These are phyloP conservation scores for Anoplopoma fimbria DNA, from an alignment of 2,113 vertebrate species.

Conservation along the genomic window DNA sequence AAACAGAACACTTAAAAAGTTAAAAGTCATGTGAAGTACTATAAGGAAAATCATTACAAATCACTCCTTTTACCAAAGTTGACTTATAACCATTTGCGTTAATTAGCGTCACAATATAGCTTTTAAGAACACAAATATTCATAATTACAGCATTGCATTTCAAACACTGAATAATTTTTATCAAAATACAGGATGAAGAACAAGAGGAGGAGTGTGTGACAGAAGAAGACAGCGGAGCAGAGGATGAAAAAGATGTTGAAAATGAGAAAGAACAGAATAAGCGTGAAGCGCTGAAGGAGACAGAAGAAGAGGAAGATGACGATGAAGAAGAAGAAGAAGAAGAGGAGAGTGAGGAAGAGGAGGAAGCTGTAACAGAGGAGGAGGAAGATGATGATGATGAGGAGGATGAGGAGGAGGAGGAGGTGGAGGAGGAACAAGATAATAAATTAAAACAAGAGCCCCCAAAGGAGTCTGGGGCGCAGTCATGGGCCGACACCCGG, in stretches of 20 bases:
- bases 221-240: slow-evolving; percentile 87
- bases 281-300: slow-evolving; percentile 60
- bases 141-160: not conserved
- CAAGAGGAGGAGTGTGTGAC: slow-evolving; percentile 87
- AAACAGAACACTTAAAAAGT: not conserved
- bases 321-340: slow-evolving; percentile 72
- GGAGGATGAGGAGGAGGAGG: slow-evolving; percentile 76
- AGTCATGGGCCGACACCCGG: slow-evolving; percentile 52
- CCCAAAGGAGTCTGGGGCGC: slow-evolving; percentile 65
- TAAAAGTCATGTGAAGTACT: not conserved
- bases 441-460: slow-evolving; percentile 76
- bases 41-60: not conserved
- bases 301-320: slow-evolving; percentile 72
- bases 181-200: slow-evolving; percentile 82
- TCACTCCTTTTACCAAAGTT: not conserved
- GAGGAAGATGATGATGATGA: slow-evolving; percentile 65
- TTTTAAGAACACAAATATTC: not conserved
- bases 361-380: slow-evolving; percentile 76
- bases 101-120: not conserved
- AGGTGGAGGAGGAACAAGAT: slow-evolving; percentile 80
- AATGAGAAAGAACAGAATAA: slow-evolving; percentile 82
- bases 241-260: slow-evolving; percentile 84
- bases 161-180: not conserved
- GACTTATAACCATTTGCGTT: not conserved
- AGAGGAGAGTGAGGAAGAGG: slow-evolving; percentile 82